These are phyloP conservation scores for Apus apus DNA, from an alignment of 2,113 vertebrate species.

Conservation along the genomic window DNA sequence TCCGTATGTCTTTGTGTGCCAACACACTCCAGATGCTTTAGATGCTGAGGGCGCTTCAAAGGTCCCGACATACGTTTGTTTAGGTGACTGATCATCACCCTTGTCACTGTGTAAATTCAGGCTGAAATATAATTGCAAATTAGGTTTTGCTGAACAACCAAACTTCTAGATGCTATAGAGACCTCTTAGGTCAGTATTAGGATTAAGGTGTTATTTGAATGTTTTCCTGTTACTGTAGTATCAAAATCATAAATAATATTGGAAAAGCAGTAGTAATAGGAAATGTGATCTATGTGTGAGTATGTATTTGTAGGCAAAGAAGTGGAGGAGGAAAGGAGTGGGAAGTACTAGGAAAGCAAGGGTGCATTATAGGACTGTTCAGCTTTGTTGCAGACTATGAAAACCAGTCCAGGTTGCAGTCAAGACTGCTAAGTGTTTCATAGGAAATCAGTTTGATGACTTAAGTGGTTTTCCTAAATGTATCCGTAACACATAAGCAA, in stretches of 20 bases:
- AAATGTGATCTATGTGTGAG: not conserved
- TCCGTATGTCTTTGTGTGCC: not conserved
- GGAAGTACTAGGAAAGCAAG: not conserved
- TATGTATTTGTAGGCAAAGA: not conserved
- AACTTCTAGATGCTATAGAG: not conserved
- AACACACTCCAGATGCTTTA: not conserved
- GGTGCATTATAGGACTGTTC: not conserved
- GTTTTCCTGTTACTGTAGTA: not conserved
- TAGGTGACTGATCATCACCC: not conserved
- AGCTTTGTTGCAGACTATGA: not conserved
- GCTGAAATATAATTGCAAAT: not conserved
- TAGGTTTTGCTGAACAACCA: not conserved
- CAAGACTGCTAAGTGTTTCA: not conserved
- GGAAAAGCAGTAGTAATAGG: not conserved
- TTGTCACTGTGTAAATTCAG: not conserved
- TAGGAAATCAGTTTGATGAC: not conserved
- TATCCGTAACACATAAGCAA: not conserved
- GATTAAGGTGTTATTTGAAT: not conserved
- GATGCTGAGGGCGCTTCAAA: not conserved
- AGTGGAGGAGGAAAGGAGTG: not conserved
- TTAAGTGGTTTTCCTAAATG: not conserved
- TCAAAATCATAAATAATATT: not conserved
- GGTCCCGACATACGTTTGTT: not conserved
- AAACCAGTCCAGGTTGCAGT: not conserved
- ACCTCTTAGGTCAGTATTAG: not conserved